phyloP scores from a whole-genome alignment of 2,797 vertebrate genomes.

The Fistularia commersonii region DNA sequence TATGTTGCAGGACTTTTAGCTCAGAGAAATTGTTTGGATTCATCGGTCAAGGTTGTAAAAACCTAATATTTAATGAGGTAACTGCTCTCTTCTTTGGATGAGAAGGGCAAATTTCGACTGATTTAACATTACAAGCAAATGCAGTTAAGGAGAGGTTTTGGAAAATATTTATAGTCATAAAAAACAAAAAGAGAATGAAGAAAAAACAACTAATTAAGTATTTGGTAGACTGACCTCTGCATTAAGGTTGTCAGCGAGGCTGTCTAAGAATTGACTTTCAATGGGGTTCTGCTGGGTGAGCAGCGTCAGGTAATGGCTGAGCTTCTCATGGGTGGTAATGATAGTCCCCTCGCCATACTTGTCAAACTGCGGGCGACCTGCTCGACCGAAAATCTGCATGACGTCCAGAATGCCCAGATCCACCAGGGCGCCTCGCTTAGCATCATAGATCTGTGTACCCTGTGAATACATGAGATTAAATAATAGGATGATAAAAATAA shows the following conservation, averaged over 20 bases:
- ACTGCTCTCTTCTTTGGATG: too few relatives aligned
- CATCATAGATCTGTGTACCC: conserved; percentile 98
- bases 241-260: conserved; percentile 93
- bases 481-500: too few relatives aligned
- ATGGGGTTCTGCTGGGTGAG: conserved; percentile 98
- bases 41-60: too few relatives aligned
- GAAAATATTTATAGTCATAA: too few relatives aligned
- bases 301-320: conserved; percentile 95
- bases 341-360: conserved; percentile 94
- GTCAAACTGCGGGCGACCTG: conserved; percentile 95
- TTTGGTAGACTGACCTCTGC: conserved; percentile 83
- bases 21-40: too few relatives aligned
- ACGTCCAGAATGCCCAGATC: conserved; percentile 98
- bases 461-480: conserved; percentile 46
- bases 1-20: too few relatives aligned
- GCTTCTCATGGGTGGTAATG: conserved; percentile 94
- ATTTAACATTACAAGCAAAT: too few relatives aligned
- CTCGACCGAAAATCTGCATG: conserved; percentile 98
- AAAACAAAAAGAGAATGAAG: neutral
- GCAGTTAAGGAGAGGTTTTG: too few relatives aligned
- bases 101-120: too few relatives aligned
- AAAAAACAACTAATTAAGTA: neutral
- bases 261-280: conserved; percentile 94
- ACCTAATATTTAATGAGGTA: too few relatives aligned
- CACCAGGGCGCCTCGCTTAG: conserved; percentile 93